Evolutionary conservation across 2,797 vertebrate genomes (phyloP), one percentile per base, ranked within the genome.

Genomic region (Phyllotis vaccarum): DNA sequence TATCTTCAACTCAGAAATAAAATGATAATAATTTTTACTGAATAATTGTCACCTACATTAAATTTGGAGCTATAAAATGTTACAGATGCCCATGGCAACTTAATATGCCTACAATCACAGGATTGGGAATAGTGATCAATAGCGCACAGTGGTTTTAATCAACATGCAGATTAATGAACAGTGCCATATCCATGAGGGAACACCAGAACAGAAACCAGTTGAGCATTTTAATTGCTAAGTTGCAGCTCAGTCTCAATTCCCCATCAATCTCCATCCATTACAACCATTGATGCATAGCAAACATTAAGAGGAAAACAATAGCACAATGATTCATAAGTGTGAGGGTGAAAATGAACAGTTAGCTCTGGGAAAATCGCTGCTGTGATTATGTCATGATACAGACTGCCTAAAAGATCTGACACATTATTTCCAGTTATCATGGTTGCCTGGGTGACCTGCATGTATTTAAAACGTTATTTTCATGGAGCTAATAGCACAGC

Each of bases 81-180:
- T 95, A 91, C 80, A 97, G 96, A 95, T 95, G 97, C 92, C 97
- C 0, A 0, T 98, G 94, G 97, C 97, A 98, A 95, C 88, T 97
- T 91, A 98, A 95, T 96, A 97, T 93, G 97, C 94, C 94, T 97
- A 89, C 76, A 98, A 89, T 97, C 92, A 96, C 87, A 98, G 91
- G 89, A 74, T 89, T 86, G 49, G 96, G 97, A 98, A 97, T 60
- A 91, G 86, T 95, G 98, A 98, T 98, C 98, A 86, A 98, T 98
- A 98, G 97, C 97, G 97, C 78, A 92, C 95, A 97, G 96, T 88
- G 90, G 90, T 92, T 98, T 92, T 98, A 98, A 98, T 98, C 98
- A 98, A 98, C 98, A 98, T 98, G 97, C 95, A 98, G 98, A 98
- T 98, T 99, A 99, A 98, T 98, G 98, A 98, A 98, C 96, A 98